Percentiles rank a stretch among this genome's conserved stretches.
These are phyloP conservation scores for Perca schrenkii DNA, from an alignment of 2,113 vertebrate genomes.

Conservation along the genomic window DNA sequence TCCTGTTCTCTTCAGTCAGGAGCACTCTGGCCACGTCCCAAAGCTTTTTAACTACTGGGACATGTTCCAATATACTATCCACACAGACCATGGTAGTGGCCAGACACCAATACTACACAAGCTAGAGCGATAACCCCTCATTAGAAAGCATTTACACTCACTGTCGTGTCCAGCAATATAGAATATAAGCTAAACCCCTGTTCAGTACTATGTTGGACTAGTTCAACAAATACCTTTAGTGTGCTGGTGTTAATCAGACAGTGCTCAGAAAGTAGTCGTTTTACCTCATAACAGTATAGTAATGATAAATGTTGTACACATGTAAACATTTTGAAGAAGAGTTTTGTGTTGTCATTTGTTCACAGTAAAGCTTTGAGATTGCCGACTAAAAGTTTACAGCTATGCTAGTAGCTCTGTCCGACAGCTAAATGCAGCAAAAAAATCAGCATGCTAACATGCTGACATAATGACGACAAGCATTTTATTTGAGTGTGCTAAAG, in stretches of 20 bases:
- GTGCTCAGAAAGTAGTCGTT: not conserved
- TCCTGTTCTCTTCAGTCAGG: slow-evolving; percentile 71
- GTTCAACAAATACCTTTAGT: too few relatives aligned
- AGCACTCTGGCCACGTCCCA: slow-evolving; percentile 65
- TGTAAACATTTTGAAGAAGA: not conserved
- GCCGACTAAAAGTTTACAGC: too few relatives aligned
- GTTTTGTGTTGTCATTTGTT: not conserved
- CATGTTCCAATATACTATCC: slow-evolving; percentile 50
- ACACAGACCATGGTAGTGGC: slow-evolving; percentile 34
- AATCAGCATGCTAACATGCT: not conserved
- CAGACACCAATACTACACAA: slow-evolving; percentile 38
- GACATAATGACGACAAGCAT: not conserved
- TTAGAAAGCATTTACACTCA: slow-evolving; percentile 8
- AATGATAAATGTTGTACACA: not conserved
- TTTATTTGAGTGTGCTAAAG: not conserved
- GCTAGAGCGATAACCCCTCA: slow-evolving; percentile 3
- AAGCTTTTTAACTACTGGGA: slow-evolving; percentile 68
- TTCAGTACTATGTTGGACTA: not conserved
- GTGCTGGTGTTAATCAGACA: not conserved
- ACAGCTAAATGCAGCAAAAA: not conserved
- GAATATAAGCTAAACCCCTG: not conserved
- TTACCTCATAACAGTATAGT: not conserved
- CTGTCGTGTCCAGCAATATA: not conserved
- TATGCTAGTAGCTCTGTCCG: not conserved
- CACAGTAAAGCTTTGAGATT: not conserved